Evolutionary conservation across 2,113 vertebrate species (phyloP), one percentile per base, ranked within the genome.

Genomic region (Heterotilapia buettikoferi): DNA sequence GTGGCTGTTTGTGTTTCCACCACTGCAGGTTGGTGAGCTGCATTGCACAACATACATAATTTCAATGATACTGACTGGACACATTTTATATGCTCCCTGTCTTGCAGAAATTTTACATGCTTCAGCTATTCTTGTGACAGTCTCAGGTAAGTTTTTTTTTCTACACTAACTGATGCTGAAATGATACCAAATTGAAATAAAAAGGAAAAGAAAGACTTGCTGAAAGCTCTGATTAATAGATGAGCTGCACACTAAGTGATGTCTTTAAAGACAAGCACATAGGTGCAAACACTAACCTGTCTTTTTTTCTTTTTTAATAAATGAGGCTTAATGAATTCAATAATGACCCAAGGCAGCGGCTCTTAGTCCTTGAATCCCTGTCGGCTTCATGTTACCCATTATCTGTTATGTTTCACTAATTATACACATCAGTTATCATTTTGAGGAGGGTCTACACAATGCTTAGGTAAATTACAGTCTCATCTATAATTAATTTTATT

Each of bases 321-420:
- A 89, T 66, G 47, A 73, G 73, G 79, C 61, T 45, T 82, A 85
- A 92, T 86, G 80, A 85, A 47, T 40, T 38, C 53, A 14, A 86
- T 83, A 88, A 85, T 78, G 87, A 83, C 85, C 53, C 31, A 24
- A 83, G 81, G 43, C 82, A 66, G 26, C 38, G 47, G 71, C 73
- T 79, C 63, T 88, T 57, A 83, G 33, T 81, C 84, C 84, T 84
- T 73, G 50, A 86, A 50, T 84, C 83, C 54, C 68, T 31, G 29
- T 40, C 38, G 56, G 21, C 78, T 52, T 76, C 29, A 83, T 89
- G 71, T 45, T 79, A 79, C 53, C 82, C 83, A 84, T 83, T 82
- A 73, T 38, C 54, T 82, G 84, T 84, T 50, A 78, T 80, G 85
- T 89, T 88, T 56, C 40, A 82, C 84, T 88, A 84, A 86, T 82